phyloP scores from a whole-genome alignment of 2,797 vertebrate species.

The Gambusia yucatana region DNA sequence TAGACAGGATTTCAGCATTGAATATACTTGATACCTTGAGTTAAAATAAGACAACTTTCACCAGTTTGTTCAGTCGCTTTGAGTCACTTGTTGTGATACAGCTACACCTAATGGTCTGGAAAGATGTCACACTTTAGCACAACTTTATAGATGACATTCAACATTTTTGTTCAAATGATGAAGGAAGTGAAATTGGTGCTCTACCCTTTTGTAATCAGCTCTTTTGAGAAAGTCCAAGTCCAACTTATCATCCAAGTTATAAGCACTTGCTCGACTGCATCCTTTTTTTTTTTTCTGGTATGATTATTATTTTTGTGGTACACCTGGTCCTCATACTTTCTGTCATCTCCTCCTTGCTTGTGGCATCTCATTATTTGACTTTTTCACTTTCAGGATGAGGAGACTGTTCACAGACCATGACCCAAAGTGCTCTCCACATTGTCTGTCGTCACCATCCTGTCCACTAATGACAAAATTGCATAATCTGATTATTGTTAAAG shows the following conservation, averaged over 20 bases:
- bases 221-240: not conserved
- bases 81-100: not conserved
- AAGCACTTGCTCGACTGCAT: not conserved
- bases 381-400: not conserved
- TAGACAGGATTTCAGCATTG: not conserved
- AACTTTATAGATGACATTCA: not conserved
- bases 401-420: not conserved
- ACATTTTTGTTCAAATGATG: not conserved
- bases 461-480: not conserved
- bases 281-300: not conserved
- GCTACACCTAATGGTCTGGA: not conserved
- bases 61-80: not conserved
- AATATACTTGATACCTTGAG: not conserved
- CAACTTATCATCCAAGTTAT: not conserved
- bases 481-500: not conserved
- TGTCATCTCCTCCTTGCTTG: not conserved
- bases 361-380: not conserved
- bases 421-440: not conserved
- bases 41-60: not conserved
- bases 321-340: not conserved
- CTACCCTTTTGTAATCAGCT: not conserved
- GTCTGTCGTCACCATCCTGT: not conserved
- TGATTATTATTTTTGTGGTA: not conserved
- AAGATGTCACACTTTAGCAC: not conserved
- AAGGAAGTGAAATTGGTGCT: not conserved